phyloP scores from a whole-genome alignment of 1,140 invertebrate genomes.

The Drosophila aff. region DNA sequence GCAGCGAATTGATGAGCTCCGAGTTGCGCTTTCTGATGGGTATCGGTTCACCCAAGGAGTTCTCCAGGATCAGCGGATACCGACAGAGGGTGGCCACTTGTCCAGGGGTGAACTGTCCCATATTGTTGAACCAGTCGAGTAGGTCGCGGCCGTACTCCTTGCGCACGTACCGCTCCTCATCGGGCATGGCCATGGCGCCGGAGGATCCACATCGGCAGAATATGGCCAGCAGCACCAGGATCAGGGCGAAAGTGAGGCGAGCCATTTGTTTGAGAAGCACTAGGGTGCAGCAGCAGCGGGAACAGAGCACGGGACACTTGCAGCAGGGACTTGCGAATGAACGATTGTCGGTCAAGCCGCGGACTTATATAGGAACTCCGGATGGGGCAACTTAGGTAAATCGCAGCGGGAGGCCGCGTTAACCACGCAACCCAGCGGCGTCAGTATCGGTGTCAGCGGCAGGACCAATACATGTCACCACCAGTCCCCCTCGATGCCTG shows the following conservation, averaged over 20 bases:
- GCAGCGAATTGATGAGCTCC: conserved; percentile 90
- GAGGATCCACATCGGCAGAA: conserved; percentile 16
- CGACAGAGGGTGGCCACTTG: conserved; percentile 60
- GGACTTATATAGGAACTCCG: conserved; percentile 55
- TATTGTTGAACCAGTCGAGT: conserved; percentile 70
- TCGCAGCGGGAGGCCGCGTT: conserved; percentile 52
- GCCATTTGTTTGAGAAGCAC: conserved; percentile 37
- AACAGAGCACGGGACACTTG: conserved; percentile 31
- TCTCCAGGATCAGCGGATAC: conserved; percentile 62
- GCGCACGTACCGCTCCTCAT: conserved; percentile 82
- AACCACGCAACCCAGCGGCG: conserved; percentile 47
- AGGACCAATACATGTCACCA: conserved; percentile 71
- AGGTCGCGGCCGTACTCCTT: conserved; percentile 81
- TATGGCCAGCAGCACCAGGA: conserved; percentile 39
- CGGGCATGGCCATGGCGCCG: conserved; percentile 61
- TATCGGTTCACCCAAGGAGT: conserved; percentile 53
- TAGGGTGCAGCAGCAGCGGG: conserved; percentile 14
- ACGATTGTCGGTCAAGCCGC: not conserved
- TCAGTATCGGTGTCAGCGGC: conserved; percentile 63
- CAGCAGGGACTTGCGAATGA: conserved; percentile 59
- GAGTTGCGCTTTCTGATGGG: conserved; percentile 88
- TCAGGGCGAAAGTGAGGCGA: conserved; percentile 22
- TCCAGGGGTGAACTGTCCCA: conserved; percentile 48
- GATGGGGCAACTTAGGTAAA: conserved; percentile 50
- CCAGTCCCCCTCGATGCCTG: conserved; percentile 36